Evolutionary conservation across 2,888 invertebrate species (phyloP).

Genomic region (Cheilosia impressa): DNA sequence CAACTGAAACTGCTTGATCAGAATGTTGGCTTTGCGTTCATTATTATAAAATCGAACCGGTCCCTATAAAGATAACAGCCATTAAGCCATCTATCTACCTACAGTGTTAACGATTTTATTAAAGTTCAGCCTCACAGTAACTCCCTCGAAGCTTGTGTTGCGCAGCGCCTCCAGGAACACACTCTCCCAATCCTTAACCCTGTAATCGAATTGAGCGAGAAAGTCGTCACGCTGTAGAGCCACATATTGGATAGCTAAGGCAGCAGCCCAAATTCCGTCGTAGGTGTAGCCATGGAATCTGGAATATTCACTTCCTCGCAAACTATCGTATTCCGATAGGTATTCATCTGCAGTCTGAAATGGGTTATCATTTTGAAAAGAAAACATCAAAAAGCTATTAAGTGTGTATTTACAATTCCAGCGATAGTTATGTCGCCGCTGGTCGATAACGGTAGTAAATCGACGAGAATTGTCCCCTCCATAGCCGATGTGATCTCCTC

Average conservation of each 20-base stretch:
- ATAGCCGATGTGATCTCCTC: conserved; percentile 91
- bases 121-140: conserved; percentile 85
- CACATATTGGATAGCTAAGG: conserved; percentile 95
- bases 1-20: conserved; percentile 96
- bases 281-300: conserved; percentile 99
- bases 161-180: conserved; percentile 94
- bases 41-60: conserved; percentile 97
- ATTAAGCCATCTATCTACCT: conserved; percentile 20
- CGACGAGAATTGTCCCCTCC: conserved; percentile 94
- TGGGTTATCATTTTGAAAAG: conserved; percentile 12
- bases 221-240: conserved; percentile 92
- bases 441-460: conserved; percentile 93
- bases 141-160: conserved; percentile 97
- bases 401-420: conserved; percentile 89
- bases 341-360: conserved; percentile 95
- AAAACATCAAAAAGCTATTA: too few relatives aligned
- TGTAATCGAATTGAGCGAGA: conserved; percentile 92
- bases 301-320: conserved; percentile 93
- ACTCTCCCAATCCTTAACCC: conserved; percentile 93
- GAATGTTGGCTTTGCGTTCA: conserved; percentile 96
- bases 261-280: conserved; percentile 99
- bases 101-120: neutral
- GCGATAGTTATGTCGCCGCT: conserved; percentile 94
- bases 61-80: conserved; percentile 85
- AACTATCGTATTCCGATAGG: conserved; percentile 91